A percentile compares a stretch with the other conserved stretches of the same genome.
Conservation (phyloP, 2,888 invertebrate species). For the Halictus quadricinctus region DNA sequence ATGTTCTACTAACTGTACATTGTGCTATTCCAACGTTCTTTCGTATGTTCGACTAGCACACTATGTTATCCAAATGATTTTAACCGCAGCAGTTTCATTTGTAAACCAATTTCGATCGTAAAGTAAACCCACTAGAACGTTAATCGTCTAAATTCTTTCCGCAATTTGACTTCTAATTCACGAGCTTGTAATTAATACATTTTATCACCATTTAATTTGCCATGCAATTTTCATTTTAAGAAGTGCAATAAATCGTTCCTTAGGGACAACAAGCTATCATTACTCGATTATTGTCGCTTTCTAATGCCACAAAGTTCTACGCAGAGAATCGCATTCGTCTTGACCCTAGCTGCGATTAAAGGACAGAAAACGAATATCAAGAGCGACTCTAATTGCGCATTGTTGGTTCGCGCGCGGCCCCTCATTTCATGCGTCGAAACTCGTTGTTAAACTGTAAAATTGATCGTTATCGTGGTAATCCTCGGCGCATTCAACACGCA, state of each 20-base stretch:
- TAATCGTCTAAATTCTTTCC: neutral
- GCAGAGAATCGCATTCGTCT: neutral
- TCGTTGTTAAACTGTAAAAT: constrained; percentile 31
- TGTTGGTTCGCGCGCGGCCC: neutral
- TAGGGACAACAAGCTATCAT: neutral
- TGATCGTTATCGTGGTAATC: constrained; percentile 43
- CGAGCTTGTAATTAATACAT: neutral
- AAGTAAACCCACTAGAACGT: neutral
- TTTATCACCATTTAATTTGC: neutral
- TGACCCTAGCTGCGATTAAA: constrained; percentile 10
- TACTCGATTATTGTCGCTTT: neutral
- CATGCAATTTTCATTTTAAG: neutral
- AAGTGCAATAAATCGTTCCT: neutral
- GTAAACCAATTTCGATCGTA: neutral
- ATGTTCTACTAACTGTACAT: neutral
- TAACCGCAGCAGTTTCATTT: neutral
- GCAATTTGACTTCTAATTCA: neutral
- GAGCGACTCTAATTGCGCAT: constrained; percentile 5
- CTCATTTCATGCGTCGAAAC: constrained; percentile 4
- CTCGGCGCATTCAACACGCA: constrained; percentile 16
- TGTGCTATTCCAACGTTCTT: neutral
- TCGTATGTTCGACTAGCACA: too few relatives aligned
- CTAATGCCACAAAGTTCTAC: neutral
- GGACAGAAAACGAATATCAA: constrained; percentile 6
- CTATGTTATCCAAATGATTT: too few relatives aligned